Evolutionary conservation across 2,888 invertebrate species (phyloP), one percentile per base, ranked within the genome.

Genomic region (Scaptomyza polygonia): DNA sequence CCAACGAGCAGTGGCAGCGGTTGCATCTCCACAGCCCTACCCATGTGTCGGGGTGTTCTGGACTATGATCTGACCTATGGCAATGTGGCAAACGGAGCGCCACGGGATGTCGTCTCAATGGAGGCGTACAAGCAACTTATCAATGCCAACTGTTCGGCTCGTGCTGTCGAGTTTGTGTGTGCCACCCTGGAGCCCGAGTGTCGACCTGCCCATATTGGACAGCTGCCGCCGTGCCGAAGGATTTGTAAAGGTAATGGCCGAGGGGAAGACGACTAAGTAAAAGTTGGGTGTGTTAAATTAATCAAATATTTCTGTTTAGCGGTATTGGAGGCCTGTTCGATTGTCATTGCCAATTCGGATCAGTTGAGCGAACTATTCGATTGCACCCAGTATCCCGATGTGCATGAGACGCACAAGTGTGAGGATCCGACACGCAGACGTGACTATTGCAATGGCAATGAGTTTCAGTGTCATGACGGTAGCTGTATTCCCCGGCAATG

Each of bases 131-230:
- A 94, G 82, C 93, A 93, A 74, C 91, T 95, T 18, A 92, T 94
- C 14, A 90, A 93, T n/a, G 93, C 94, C 8, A 94, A 94, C 79
- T 95, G 95, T 89, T 95, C 95, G 70, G 92, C 93, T 0, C 92
- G 95, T 4, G 92, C 94, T 1, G 92, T 92, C 32, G 94, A 94
- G 72, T 95, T 95, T 87, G 90, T 94, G 14, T 95, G 95, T 76
- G 93, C 94, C 1, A 91, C 94, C 11, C 90, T 95, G 39, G 95
- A 95, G 77, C 95, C 95, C 0, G 95, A 95, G 77, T 95, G 95
- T 87, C 93, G 93, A 63, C 94, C 94, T 0, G 92, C 93, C 14
- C 93, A 93, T 11, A 93, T 93, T 71, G 92, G 93, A 6, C 91
- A 93, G n/a, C 92, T 94, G 70, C 92, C 93, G 78, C 95, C 95